These are phyloP conservation scores for Silurus asotus DNA, from an alignment of 2,113 vertebrate species.

Conservation along the genomic window DNA sequence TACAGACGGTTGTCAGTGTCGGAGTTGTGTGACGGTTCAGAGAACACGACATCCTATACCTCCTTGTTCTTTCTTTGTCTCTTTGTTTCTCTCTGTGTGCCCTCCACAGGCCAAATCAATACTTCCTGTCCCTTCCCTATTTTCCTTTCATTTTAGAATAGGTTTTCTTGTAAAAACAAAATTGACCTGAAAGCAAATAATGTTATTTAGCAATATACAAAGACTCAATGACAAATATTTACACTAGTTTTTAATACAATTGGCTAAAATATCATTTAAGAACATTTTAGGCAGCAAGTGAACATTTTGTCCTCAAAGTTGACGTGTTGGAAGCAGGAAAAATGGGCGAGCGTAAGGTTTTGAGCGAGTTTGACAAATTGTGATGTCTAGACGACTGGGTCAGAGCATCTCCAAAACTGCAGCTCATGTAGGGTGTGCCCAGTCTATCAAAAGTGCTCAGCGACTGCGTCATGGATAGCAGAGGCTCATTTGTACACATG, in stretches of 20 bases:
- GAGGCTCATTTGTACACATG: too few relatives aligned
- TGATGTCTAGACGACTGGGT: too few relatives aligned
- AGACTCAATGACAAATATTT: not conserved
- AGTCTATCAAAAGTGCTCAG: too few relatives aligned
- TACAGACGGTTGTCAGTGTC: slow-evolving; percentile 19
- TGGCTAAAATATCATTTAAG: not conserved
- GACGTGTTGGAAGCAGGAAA: too few relatives aligned
- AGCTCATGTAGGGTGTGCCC: too few relatives aligned
- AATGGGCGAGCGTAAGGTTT: too few relatives aligned
- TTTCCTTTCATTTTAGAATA: not conserved
- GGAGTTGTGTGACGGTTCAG: slow-evolving; percentile 8
- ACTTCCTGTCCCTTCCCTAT: not conserved
- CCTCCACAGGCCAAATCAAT: not conserved
- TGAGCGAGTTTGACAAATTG: too few relatives aligned
- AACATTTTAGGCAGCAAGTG: not conserved
- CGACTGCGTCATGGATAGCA: too few relatives aligned
- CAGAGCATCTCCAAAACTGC: too few relatives aligned
- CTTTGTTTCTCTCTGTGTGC: not conserved
- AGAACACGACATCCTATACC: slow-evolving; percentile 34
- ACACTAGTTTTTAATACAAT: not conserved
- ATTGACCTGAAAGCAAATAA: not conserved
- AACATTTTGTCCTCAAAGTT: too few relatives aligned
- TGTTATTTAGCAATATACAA: not conserved
- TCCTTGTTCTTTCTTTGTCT: slow-evolving; percentile 20
- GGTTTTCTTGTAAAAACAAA: not conserved